Percentiles rank a stretch among this genome's conserved stretches.
Evolutionary conservation across 1,140 invertebrate species (phyloP).

Genomic region (Drosophila parabipectinata): DNA sequence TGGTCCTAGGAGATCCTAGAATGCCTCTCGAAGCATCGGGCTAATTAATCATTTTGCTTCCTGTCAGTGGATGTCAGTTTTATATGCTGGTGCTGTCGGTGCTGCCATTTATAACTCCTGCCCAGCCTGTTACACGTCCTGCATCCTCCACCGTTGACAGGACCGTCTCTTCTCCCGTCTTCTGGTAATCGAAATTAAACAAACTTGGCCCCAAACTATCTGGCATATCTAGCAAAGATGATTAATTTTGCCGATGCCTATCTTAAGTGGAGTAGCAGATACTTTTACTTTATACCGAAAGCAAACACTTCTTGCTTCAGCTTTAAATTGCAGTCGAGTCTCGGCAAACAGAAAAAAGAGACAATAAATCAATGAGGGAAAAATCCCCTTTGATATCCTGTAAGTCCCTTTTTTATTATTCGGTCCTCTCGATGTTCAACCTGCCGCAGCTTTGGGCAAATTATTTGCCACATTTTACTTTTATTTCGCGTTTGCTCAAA

Average conservation of each 20-base stretch:
- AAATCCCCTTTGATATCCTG: slow-evolving; percentile 74
- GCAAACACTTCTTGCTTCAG: slow-evolving; percentile 31
- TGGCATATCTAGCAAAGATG: slow-evolving; percentile 63
- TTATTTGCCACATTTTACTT: slow-evolving; percentile 76
- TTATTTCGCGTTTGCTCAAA: slow-evolving; percentile 59
- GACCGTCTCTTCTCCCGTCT: slow-evolving; percentile 21
- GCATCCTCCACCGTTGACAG: slow-evolving; percentile 45
- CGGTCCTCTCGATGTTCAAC: slow-evolving; percentile 40
- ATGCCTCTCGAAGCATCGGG: background rate
- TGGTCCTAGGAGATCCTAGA: background rate
- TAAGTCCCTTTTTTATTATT: slow-evolving; percentile 5
- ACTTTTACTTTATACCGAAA: slow-evolving; percentile 16
- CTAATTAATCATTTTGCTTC: slow-evolving; percentile 71
- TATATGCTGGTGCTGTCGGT: slow-evolving; percentile 80
- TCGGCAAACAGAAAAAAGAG: slow-evolving; percentile 23
- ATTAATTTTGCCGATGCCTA: slow-evolving; percentile 58
- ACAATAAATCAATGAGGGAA: slow-evolving; percentile 76
- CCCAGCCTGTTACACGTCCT: slow-evolving; percentile 23
- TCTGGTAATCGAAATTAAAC: slow-evolving; percentile 68
- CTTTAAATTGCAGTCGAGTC: slow-evolving; percentile 56
- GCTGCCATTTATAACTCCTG: slow-evolving; percentile 67
- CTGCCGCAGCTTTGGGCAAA: slow-evolving; percentile 82
- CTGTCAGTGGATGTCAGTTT: slow-evolving; percentile 78
- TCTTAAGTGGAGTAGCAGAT: slow-evolving; percentile 33
- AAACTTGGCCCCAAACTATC: slow-evolving; percentile 72